Conservation (phyloP, 2,888 invertebrate genomes). For the Acleris sparsana region DNA sequence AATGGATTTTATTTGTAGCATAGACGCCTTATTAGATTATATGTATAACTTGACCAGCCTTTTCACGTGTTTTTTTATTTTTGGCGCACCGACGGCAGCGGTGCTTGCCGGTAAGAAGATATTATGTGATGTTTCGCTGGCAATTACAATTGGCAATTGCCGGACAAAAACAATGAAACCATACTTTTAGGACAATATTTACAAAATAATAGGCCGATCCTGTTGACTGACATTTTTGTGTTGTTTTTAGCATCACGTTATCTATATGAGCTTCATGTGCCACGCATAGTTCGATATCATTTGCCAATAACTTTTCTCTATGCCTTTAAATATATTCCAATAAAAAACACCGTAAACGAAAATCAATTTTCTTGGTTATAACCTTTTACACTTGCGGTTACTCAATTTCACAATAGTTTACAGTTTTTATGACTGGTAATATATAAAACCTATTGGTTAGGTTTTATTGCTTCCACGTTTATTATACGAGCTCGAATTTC, state of each 20-base stretch:
- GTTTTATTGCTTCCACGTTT: not conserved
- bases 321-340: no score
- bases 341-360: not conserved
- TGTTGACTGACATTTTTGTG: no score
- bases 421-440: not conserved
- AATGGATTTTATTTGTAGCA: not conserved
- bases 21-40: not conserved
- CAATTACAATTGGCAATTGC: no score
- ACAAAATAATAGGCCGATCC: no score
- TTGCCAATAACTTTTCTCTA: not conserved
- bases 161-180: no score
- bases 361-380: conserved; percentile 1
- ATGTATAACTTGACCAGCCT: not conserved
- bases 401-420: not conserved
- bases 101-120: no score
- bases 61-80: not conserved
- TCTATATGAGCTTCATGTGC: no score
- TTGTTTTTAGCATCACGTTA: no score
- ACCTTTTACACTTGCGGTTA: conserved; percentile 3
- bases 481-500: not conserved
- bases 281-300: not conserved
- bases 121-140: no score
- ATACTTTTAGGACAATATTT: no score
- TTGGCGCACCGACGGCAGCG: no score
- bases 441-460: not conserved